Base-by-base conservation (phyloP, 2,888 invertebrate genomes). In the Caenorhabditis wallacei region DNA sequence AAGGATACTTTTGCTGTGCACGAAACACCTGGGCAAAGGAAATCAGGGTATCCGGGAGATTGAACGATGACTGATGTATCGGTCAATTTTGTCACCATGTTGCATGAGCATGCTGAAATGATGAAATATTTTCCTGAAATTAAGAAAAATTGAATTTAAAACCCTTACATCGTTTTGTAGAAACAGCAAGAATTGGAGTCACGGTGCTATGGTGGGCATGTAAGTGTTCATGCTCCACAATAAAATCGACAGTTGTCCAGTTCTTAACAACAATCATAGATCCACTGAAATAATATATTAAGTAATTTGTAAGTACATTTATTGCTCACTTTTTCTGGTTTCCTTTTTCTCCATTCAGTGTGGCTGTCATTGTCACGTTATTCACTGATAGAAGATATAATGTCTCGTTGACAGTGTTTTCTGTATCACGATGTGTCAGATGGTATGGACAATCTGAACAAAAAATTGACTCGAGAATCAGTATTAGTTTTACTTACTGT, bases 101-200 rank as follows among this genome's bases (percentile, higher is more conserved):
- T 24, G 24, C 63, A 63, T 2, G 18, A 13, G 46, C 63, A 63
- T 1, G 22, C 63, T 63, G 43, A 63, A 63, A 10, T 30, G 7
- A 37, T 40, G 40, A 2, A 20, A 3, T 40, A 40, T 20, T 16
- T 11, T 10, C 20, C 40, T 5, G 8, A 11, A 3, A 35, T n/a
- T 5, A 5, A 13, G 2, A 1, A 20, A 16, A 4, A 22, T 24
- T n/a, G n/a, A n/a, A n/a, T n/a, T n/a, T n/a, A n/a, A n/a, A n/a
- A n/a, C n/a, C n/a, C 40, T 37, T 24, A n/a, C 43, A 24, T 24
- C 26, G 18, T 7, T 22, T 46, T 22, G 48, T 48, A n/a, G 69
- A 69, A 7, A 56, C 43, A 2, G 43, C 69, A n/a, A 26, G 8
- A 24, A 63, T 40, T 40, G 18, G 20, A 10, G 59, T 11, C 2